Conservation (phyloP, 2,113 vertebrate genomes). For the Diadophis punctatus region DNA sequence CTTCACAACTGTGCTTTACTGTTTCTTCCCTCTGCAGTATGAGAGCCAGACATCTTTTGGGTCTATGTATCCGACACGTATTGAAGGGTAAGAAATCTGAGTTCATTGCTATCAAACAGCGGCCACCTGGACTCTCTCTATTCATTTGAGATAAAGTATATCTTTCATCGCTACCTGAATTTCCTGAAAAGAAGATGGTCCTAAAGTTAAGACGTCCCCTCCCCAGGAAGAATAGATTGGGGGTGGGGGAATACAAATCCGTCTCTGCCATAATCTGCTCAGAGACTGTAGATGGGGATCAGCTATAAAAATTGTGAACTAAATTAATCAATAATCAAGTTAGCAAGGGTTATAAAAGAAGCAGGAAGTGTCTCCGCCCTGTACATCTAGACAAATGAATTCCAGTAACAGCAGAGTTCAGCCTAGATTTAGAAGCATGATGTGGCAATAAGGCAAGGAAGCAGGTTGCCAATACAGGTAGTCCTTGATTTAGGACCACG, state of each 20-base stretch:
- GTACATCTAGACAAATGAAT: background rate
- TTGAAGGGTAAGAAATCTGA: conserved; percentile 81
- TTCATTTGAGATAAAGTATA: background rate
- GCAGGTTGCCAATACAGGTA: background rate
- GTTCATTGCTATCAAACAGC: background rate
- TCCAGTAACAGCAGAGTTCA: background rate
- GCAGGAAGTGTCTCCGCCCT: background rate
- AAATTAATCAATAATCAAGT: background rate
- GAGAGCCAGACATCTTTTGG: conserved; percentile 94
- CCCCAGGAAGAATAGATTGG: background rate
- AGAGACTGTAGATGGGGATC: background rate
- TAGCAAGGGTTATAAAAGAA: background rate
- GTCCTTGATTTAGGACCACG: background rate
- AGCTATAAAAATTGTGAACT: background rate
- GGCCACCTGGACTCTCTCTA: background rate
- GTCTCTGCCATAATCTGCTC: background rate
- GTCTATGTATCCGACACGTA: conserved; percentile 91
- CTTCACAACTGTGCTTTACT: conserved; percentile 4
- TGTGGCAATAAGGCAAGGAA: background rate
- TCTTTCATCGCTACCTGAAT: background rate
- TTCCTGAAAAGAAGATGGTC: background rate
- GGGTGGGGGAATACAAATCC: fast-evolving
- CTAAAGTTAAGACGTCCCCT: background rate
- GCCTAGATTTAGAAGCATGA: background rate
- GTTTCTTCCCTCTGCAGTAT: conserved; percentile 70